Conservation (phyloP, 2,888 invertebrate species). For the Nymphalis urticae region DNA sequence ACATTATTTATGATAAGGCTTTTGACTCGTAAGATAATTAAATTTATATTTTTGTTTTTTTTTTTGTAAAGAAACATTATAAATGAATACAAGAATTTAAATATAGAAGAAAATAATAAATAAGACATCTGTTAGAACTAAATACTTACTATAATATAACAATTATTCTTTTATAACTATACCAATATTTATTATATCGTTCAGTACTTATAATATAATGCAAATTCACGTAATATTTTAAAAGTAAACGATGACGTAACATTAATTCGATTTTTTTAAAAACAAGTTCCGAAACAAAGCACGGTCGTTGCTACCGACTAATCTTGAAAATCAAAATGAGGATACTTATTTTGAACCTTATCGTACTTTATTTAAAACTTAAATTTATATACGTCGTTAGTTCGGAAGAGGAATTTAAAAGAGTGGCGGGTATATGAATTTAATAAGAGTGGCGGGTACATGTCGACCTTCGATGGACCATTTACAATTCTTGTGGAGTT, state of each 20-base stretch:
- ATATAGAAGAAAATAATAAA: too few relatives aligned
- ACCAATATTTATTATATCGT: too few relatives aligned
- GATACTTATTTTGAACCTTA: neutral
- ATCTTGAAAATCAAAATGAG: neutral
- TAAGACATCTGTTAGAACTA: too few relatives aligned
- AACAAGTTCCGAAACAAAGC: constrained; percentile 11
- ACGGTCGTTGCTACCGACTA: constrained; percentile 19
- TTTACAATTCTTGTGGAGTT: constrained; percentile 29
- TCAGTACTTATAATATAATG: too few relatives aligned
- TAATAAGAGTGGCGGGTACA: constrained; percentile 28
- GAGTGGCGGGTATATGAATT: constrained; percentile 15
- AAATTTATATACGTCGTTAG: neutral
- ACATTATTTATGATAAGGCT: too few relatives aligned
- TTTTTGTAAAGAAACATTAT: too few relatives aligned
- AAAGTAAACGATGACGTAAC: neutral
- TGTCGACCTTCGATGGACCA: constrained; percentile 38
- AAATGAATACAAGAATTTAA: too few relatives aligned
- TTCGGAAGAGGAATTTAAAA: constrained; percentile 31
- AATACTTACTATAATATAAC: too few relatives aligned
- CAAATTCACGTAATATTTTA: too few relatives aligned
- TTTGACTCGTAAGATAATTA: too few relatives aligned
- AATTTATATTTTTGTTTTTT: too few relatives aligned
- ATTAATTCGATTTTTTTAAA: neutral
- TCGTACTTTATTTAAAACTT: neutral
- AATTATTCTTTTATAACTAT: too few relatives aligned